Conservation (phyloP, 2,888 invertebrate genomes). For the Synanthedon andrenaeformis region DNA sequence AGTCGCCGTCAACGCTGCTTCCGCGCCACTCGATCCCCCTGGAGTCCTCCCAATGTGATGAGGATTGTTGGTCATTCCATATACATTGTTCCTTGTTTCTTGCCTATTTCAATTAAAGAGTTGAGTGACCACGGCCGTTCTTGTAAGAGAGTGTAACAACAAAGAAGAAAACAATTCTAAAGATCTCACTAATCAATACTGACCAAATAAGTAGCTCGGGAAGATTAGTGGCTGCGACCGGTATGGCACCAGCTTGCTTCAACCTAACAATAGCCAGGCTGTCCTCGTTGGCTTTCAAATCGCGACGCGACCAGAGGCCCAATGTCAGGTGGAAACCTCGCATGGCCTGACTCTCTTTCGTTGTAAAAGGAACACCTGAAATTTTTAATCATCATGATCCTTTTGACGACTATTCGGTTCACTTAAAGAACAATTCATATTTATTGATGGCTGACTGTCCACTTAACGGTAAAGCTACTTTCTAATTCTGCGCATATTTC, state of each 20-base stretch:
- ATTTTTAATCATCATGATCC: not conserved
- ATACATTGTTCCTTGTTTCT: slow-evolving; percentile 89
- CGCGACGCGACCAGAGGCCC: slow-evolving; percentile 75
- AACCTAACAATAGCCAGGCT: slow-evolving; percentile 79
- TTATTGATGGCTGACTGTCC: no score
- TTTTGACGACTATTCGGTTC: not conserved
- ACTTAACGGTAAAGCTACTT: no score
- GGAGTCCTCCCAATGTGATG: slow-evolving; percentile 87
- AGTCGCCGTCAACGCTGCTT: slow-evolving; percentile 80
- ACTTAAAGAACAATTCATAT: no score
- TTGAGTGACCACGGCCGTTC: not conserved
- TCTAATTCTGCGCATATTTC: no score
- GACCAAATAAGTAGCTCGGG: slow-evolving; percentile 93
- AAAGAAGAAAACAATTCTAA: no score
- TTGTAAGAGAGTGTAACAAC: no score
- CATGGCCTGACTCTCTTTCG: slow-evolving; percentile 88
- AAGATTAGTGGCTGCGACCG: slow-evolving; percentile 87
- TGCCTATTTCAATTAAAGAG: slow-evolving; percentile 46
- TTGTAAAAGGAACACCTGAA: slow-evolving; percentile 89
- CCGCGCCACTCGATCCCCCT: slow-evolving; percentile 95
- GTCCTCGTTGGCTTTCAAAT: slow-evolving; percentile 76
- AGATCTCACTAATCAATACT: not conserved
- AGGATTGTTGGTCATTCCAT: slow-evolving; percentile 91
- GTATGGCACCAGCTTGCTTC: slow-evolving; percentile 87
- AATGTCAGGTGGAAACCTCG: slow-evolving; percentile 79